Evolutionary conservation across 2,797 vertebrate species (phyloP).

Genomic region (Pitangus sulphuratus): DNA sequence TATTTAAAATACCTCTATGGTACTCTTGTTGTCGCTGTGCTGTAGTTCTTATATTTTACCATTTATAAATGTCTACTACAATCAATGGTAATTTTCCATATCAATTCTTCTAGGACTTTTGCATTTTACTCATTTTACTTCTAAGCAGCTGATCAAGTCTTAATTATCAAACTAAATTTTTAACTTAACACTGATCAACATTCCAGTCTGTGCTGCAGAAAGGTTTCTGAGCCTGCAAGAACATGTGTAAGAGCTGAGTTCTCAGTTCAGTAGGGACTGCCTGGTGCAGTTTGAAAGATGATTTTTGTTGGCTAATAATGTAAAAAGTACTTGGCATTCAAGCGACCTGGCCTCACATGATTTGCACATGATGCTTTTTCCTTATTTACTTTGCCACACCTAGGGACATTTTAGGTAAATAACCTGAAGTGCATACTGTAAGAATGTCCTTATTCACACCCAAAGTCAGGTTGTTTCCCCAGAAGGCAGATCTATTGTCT

Average conservation of each 20-base stretch:
- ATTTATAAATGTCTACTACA: not conserved
- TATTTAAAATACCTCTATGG: not conserved
- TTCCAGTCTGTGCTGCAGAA: not conserved
- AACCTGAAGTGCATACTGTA: not conserved
- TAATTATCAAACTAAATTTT: not conserved
- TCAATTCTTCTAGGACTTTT: not conserved
- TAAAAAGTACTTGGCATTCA: not conserved
- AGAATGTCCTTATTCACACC: not conserved
- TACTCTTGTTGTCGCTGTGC: not conserved
- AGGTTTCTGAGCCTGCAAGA: not conserved
- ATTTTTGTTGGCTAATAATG: not conserved
- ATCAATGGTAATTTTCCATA: not conserved
- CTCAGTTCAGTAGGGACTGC: not conserved
- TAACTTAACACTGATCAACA: not conserved
- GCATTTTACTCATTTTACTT: not conserved
- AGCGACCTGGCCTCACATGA: not conserved
- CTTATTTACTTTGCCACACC: not conserved
- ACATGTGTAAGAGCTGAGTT: not conserved
- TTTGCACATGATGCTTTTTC: not conserved
- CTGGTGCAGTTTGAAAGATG: not conserved
- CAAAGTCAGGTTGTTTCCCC: not conserved
- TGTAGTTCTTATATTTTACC: not conserved
- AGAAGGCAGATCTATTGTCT: not conserved
- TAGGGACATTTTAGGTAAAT: not conserved
- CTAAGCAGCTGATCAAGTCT: not conserved